Evolutionary conservation across 2,797 vertebrate species (phyloP).

Genomic region (Premnoplex brunnescens): DNA sequence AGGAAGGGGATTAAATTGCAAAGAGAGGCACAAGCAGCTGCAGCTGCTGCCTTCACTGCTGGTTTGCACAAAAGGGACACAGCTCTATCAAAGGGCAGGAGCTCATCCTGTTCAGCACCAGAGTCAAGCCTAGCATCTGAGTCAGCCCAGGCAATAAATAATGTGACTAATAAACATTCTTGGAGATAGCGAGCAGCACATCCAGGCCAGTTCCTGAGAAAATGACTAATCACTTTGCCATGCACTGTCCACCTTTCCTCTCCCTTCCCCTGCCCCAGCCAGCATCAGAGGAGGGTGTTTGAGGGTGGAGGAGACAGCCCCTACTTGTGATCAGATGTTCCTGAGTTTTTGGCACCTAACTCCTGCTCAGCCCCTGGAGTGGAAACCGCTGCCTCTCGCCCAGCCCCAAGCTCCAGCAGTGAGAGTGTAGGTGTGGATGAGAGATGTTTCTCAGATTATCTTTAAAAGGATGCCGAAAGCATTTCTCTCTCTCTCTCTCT

Average conservation of each 20-base stretch:
- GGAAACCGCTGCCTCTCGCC: neutral
- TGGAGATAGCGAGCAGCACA: neutral
- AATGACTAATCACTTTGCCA: conserved; percentile 5
- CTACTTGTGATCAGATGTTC: neutral
- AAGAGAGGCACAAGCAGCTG: neutral
- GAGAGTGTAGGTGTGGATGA: neutral
- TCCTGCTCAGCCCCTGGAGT: neutral
- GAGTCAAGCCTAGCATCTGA: neutral
- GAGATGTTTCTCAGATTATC: neutral
- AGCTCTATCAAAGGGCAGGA: fast-evolving
- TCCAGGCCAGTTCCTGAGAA: conserved; percentile 3
- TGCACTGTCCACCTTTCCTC: neutral
- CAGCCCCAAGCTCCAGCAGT: neutral
- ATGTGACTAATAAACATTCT: neutral
- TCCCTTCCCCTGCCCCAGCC: neutral
- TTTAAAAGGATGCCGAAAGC: neutral
- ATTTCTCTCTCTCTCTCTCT: too few relatives aligned
- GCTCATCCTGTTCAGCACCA: neutral
- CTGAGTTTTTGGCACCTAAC: neutral
- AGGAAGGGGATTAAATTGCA: neutral
- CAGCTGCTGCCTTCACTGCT: neutral
- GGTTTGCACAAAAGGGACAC: neutral
- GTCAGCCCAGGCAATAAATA: neutral
- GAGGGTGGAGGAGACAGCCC: neutral
- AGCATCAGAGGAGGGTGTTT: too few relatives aligned